Conservation (phyloP, 2,113 vertebrate genomes). For the Brachypodius melanocephalos region DNA sequence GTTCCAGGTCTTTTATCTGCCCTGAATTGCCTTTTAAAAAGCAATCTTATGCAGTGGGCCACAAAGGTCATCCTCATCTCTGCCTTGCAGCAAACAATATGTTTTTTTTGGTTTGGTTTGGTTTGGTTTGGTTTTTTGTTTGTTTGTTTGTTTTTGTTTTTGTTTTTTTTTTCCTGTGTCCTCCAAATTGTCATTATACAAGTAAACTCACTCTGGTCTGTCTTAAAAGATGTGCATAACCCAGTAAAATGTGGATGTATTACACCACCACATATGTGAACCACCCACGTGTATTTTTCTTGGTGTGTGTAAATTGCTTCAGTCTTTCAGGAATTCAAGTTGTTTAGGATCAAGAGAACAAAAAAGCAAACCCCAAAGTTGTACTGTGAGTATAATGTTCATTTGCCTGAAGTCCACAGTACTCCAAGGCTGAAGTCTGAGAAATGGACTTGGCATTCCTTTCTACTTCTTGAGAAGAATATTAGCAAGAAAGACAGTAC, state of each 20-base stretch:
- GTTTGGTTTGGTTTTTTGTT: too few relatives aligned
- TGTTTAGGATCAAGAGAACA: background rate
- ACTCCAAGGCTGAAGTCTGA: background rate
- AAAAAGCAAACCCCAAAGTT: background rate
- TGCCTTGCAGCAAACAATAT: background rate
- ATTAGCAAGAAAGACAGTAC: background rate
- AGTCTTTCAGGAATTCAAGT: background rate
- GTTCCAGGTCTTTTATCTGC: background rate
- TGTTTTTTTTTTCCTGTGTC: background rate
- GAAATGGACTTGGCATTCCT: background rate
- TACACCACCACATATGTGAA: background rate
- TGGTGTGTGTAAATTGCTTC: background rate
- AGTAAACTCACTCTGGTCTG: background rate
- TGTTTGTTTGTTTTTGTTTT: background rate
- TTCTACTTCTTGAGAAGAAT: background rate
- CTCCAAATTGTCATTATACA: background rate
- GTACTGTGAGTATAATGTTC: background rate
- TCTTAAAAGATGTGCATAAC: background rate
- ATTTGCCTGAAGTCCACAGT: background rate
- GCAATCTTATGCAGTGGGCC: background rate
- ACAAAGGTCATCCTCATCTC: background rate
- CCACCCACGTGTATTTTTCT: fast-evolving
- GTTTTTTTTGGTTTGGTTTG: too few relatives aligned
- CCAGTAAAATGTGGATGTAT: background rate
- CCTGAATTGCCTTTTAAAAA: background rate